A percentile compares a stretch with the other conserved stretches of the same genome.
These are phyloP conservation scores for Idaea biselata DNA, from an alignment of 2,888 invertebrate species.

Conservation along the genomic window DNA sequence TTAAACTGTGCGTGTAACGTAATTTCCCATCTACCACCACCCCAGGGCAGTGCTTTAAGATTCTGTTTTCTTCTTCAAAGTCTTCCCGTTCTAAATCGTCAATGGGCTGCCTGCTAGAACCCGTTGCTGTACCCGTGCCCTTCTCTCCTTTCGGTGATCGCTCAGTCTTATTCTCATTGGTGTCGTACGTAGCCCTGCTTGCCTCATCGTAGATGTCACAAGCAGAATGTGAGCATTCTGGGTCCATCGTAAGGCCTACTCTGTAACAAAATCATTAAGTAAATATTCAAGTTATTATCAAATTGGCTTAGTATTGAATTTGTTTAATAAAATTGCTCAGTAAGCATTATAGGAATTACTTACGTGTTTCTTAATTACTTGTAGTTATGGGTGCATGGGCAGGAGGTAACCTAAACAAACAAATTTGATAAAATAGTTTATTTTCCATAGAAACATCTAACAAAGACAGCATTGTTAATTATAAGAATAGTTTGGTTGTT, in stretches of 20 bases:
- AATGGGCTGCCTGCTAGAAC: conserved; percentile 52
- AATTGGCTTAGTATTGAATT: neutral
- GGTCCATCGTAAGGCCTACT: conserved; percentile 58
- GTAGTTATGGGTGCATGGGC: conserved; percentile 42
- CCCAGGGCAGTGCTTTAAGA: conserved; percentile 65
- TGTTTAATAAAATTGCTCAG: neutral
- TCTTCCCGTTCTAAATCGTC: conserved; percentile 72
- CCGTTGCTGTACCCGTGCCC: conserved; percentile 40
- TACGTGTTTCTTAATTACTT: conserved; percentile 24
- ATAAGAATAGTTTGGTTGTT: too few species aligned
- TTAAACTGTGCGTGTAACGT: conserved; percentile 52
- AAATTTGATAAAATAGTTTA: conserved; percentile 6
- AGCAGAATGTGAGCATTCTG: conserved; percentile 65
- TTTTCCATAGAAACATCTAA: too few species aligned
- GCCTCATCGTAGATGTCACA: conserved; percentile 58
- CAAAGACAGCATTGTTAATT: too few species aligned
- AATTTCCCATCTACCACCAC: conserved; percentile 65
- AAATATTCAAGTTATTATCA: conserved; percentile 8
- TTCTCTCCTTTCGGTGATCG: conserved; percentile 41
- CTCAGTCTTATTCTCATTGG: conserved; percentile 66
- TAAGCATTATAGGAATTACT: conserved; percentile 17
- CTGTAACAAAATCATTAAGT: conserved; percentile 28
- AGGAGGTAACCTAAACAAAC: conserved; percentile 39
- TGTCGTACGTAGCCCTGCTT: conserved; percentile 46
- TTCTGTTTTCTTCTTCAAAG: conserved; percentile 72